phyloP scores from a whole-genome alignment of 2,888 invertebrate species.

The Drosophila quasianomalipes region DNA sequence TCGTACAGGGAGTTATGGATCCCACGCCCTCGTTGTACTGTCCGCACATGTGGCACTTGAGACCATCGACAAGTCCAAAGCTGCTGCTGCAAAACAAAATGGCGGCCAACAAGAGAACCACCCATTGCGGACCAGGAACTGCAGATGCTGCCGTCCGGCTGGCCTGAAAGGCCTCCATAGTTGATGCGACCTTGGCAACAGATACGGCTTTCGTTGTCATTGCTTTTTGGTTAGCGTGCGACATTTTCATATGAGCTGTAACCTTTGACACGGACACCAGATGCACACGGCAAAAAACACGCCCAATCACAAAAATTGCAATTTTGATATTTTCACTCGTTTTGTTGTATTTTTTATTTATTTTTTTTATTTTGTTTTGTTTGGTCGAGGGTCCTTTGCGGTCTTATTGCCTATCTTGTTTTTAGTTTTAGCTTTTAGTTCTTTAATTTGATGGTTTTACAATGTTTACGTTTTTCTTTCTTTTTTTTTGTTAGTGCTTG shows the following conservation, averaged over 20 bases:
- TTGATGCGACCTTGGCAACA: conserved; percentile 39
- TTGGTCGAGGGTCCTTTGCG: not conserved
- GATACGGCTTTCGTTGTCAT: conserved; percentile 57
- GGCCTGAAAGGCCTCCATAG: conserved; percentile 29
- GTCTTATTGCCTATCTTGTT: not conserved
- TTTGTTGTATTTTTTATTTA: conserved; percentile 5
- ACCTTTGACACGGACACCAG: conserved; percentile 54
- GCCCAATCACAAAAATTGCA: conserved; percentile 56
- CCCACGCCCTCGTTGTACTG: conserved; percentile 94
- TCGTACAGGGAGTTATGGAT: conserved; percentile 93
- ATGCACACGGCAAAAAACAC: conserved; percentile 28
- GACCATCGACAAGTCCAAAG: conserved; percentile 81
- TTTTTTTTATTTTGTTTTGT: not conserved
- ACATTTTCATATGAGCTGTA: conserved; percentile 65
- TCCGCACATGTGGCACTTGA: conserved; percentile 91
- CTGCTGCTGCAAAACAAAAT: conserved; percentile 74
- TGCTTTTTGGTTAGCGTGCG: conserved; percentile 57
- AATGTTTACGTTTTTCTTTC: not conserved
- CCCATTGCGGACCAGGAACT: conserved; percentile 47
- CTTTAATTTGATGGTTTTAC: not conserved
- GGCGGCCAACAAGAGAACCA: conserved; percentile 58
- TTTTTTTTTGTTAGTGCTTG: not conserved
- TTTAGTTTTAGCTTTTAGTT: not conserved
- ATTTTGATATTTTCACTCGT: conserved; percentile 34
- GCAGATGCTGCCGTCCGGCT: conserved; percentile 27